phyloP scores from a whole-genome alignment of 2,888 invertebrate species.

The Metalampra italica region DNA sequence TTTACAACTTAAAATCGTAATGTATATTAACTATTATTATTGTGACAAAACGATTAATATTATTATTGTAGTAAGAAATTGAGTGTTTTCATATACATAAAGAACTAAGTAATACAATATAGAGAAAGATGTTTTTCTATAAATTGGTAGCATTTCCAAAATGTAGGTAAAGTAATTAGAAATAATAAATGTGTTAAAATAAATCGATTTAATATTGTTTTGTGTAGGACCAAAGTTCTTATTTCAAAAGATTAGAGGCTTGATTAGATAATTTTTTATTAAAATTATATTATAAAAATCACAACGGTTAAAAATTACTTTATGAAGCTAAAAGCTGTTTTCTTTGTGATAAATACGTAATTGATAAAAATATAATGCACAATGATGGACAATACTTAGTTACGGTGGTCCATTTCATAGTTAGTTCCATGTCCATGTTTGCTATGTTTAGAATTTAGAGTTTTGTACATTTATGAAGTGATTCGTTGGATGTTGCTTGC shows the following conservation, averaged over 20 bases:
- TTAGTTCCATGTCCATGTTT: conserved; percentile 64
- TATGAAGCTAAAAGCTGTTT: conserved; percentile 41
- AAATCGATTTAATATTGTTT: conserved; percentile 10
- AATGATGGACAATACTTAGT: conserved; percentile 73
- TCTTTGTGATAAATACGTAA: conserved; percentile 67
- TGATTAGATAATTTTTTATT: conserved; percentile 16
- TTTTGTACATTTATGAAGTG: conserved; percentile 57
- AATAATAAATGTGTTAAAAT: conserved; percentile 15
- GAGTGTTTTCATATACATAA: conserved; percentile 64
- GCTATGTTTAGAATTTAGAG: conserved; percentile 49
- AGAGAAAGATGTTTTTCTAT: conserved; percentile 53
- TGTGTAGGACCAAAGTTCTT: conserved; percentile 47
- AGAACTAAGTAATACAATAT: conserved; percentile 12
- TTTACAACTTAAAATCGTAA: conserved; percentile 37
- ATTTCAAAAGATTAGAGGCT: conserved; percentile 35
- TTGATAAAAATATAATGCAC: conserved; percentile 54
- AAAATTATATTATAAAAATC: not conserved
- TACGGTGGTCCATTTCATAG: conserved; percentile 69
- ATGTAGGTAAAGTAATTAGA: conserved; percentile 7
- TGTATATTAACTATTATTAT: too few relatives aligned
- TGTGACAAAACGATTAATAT: conserved; percentile 30
- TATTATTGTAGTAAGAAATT: conserved; percentile 34
- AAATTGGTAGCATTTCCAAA: conserved; percentile 42
- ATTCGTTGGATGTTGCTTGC: conserved; percentile 42
- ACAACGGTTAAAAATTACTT: not conserved